A percentile compares a stretch with the other conserved stretches of the same genome.
Conservation (phyloP, 1,140 invertebrate genomes). For the Achroia grisella region DNA sequence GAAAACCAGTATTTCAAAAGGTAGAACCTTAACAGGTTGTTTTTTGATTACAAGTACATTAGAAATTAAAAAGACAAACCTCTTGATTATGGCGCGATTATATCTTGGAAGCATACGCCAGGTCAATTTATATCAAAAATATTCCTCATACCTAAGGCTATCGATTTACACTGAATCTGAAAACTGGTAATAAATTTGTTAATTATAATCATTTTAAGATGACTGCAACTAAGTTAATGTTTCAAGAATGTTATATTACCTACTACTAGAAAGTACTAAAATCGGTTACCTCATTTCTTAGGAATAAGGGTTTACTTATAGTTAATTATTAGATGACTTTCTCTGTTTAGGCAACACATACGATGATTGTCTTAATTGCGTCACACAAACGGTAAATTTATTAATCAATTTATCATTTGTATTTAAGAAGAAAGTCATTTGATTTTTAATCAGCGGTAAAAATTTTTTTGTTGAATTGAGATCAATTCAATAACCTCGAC, state of each 20-base stretch:
- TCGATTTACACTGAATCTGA: conserved; percentile 12
- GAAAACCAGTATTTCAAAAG: not conserved
- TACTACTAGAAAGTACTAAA: conserved; percentile 14
- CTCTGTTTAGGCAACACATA: conserved; percentile 2
- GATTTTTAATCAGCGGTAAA: conserved; percentile 1
- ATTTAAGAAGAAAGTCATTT: conserved; percentile 7
- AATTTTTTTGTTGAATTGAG: conserved; percentile 11
- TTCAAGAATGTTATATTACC: conserved; percentile 4
- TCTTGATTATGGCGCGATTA: too few species aligned
- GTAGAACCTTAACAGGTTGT: too few species aligned
- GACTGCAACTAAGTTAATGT: conserved; percentile 9
- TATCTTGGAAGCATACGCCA: not conserved
- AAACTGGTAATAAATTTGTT: conserved; percentile 11
- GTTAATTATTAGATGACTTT: conserved; percentile 8
- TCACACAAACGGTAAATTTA: conserved; percentile 1
- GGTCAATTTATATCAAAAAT: too few species aligned
- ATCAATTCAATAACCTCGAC: conserved; percentile 5
- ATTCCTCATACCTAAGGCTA: conserved; percentile 3
- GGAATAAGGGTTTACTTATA: not conserved
- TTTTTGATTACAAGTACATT: too few species aligned
- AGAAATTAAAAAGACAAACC: too few species aligned
- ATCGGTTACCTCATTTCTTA: conserved; percentile 5
- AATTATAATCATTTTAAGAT: conserved; percentile 7
- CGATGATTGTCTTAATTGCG: not conserved
- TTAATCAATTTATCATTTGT: conserved; percentile 7